Evolutionary conservation across 2,888 invertebrate species (phyloP).

Genomic region (Xestoiulus laeticollis): DNA sequence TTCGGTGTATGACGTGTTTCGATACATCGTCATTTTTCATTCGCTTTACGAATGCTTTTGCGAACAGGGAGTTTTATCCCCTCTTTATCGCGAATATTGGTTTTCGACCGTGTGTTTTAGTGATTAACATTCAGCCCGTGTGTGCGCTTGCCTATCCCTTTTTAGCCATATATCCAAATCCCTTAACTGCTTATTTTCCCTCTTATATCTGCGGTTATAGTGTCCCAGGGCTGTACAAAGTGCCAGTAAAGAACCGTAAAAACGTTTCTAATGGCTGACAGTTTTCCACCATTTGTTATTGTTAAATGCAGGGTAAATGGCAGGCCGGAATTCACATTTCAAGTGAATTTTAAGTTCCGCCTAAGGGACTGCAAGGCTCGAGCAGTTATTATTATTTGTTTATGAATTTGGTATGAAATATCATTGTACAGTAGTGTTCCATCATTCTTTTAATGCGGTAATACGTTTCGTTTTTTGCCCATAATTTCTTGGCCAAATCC

Average conservation of each 20-base stretch:
- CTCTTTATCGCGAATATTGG: neutral
- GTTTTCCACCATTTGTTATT: constrained; percentile 30
- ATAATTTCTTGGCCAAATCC: neutral
- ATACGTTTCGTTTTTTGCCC: neutral
- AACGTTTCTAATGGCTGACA: constrained; percentile 30
- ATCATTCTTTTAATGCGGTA: neutral
- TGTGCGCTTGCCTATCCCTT: neutral
- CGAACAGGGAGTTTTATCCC: neutral
- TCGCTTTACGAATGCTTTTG: neutral
- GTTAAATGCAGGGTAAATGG: constrained; percentile 15
- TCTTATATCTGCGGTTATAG: constrained; percentile 22
- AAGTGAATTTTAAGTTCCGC: neutral
- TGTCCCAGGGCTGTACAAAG: constrained; percentile 4
- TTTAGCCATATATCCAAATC: neutral
- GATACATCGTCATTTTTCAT: neutral
- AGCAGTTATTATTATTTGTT: neutral
- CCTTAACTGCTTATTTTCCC: constrained; percentile 34
- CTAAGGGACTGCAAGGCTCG: neutral
- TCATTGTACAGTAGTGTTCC: neutral
- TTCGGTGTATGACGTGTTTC: neutral
- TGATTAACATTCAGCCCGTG: constrained; percentile 14
- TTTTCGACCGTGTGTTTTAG: neutral
- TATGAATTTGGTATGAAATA: neutral
- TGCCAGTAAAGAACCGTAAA: constrained; percentile 29
- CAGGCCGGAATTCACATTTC: neutral